These are phyloP conservation scores for Pristis pectinata DNA, from an alignment of 2,797 vertebrate species.

Conservation along the genomic window DNA sequence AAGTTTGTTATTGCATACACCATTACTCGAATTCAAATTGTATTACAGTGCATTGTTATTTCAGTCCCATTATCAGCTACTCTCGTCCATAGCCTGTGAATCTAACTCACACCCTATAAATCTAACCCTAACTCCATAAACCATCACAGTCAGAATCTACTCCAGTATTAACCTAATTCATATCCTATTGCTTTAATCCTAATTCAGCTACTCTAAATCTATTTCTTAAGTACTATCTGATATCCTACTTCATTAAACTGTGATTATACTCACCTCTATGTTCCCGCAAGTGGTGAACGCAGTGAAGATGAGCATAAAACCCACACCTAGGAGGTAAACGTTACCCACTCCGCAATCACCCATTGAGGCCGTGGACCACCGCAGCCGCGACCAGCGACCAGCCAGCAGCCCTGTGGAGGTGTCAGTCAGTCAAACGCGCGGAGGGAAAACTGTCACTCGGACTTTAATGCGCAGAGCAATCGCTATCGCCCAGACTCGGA, in stretches of 20 bases:
- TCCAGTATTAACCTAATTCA: too few relatives aligned
- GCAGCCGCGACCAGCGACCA: not conserved
- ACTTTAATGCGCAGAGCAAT: not conserved
- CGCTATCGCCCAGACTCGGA: too few relatives aligned
- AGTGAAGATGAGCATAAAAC: constrained; percentile 66
- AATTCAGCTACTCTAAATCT: not conserved
- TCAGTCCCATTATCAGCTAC: not conserved
- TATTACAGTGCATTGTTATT: not conserved
- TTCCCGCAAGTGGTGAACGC: constrained; percentile 73
- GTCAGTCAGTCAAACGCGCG: not conserved
- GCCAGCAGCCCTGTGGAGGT: too few relatives aligned
- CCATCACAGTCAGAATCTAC: too few relatives aligned
- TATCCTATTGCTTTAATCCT: not conserved
- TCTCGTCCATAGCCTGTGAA: not conserved
- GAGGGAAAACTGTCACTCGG: not conserved
- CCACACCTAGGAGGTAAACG: constrained; percentile 64
- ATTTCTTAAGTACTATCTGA: not conserved
- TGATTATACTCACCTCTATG: constrained; percentile 59
- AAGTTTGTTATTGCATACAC: not conserved
- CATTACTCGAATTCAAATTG: not conserved
- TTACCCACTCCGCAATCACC: constrained; percentile 63
- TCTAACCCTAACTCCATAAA: not conserved
- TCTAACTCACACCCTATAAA: not conserved
- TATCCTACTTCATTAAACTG: not conserved
- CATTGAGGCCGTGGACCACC: constrained; percentile 48